Percentiles rank a stretch among this genome's conserved stretches.
phyloP scores from a whole-genome alignment of 2,797 vertebrate species.

The Melanotaenia trifasciata region DNA sequence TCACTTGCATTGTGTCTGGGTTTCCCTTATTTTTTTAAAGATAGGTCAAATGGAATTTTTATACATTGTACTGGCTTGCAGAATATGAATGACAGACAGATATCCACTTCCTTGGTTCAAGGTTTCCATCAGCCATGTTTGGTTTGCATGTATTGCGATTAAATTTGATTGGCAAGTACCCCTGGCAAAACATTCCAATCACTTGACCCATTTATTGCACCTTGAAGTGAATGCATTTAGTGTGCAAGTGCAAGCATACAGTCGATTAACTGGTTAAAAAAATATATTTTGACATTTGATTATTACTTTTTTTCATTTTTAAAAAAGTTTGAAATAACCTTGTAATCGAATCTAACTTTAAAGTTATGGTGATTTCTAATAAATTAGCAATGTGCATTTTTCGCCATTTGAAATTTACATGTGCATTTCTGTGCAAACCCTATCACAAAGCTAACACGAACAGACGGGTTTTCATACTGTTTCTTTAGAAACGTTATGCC shows the following conservation, averaged over 20 bases:
- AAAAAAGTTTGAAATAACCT: background rate
- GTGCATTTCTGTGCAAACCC: conserved; percentile 12
- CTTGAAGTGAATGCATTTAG: background rate
- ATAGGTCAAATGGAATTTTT: background rate
- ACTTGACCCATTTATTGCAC: background rate
- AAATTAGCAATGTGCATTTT: background rate
- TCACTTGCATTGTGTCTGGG: background rate
- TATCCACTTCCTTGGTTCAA: background rate
- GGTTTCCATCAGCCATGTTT: background rate
- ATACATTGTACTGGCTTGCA: background rate
- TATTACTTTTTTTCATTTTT: background rate
- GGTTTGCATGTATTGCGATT: background rate
- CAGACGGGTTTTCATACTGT: conserved; percentile 24
- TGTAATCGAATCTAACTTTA: background rate
- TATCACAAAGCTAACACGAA: conserved; percentile 15
- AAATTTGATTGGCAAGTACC: background rate
- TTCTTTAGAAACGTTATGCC: conserved; percentile 22
- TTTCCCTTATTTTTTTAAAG: background rate
- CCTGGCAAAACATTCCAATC: background rate
- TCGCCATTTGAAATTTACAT: background rate
- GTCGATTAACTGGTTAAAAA: background rate
- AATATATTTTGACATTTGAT: background rate
- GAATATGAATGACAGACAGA: background rate
- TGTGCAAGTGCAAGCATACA: background rate
- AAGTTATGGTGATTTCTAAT: background rate